These are phyloP conservation scores for Pimpla rufipes DNA, from an alignment of 2,888 invertebrate species.

Conservation along the genomic window DNA sequence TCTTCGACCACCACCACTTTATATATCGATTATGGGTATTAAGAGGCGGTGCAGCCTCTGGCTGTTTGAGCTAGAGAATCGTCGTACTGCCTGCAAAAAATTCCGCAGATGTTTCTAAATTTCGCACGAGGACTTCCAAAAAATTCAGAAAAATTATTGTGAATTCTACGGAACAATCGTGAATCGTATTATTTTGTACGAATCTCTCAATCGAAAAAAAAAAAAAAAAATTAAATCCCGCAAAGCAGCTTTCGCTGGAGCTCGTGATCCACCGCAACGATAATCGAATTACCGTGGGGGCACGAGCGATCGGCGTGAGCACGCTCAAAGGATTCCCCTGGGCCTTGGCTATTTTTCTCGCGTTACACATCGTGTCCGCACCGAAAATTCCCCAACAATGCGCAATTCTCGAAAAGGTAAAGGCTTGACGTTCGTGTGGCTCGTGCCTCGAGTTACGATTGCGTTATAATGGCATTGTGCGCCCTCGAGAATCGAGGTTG, in stretches of 20 bases:
- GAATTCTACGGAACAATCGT: neutral
- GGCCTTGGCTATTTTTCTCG: conserved; percentile 48
- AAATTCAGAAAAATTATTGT: neutral
- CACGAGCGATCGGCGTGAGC: conserved; percentile 32
- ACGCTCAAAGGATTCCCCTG: neutral
- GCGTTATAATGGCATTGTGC: conserved; percentile 63
- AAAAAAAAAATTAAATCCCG: neutral
- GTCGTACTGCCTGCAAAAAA: conserved; percentile 16
- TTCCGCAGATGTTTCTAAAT: neutral
- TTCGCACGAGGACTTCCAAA: neutral
- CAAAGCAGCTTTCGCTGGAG: conserved; percentile 37
- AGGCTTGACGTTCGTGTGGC: conserved; percentile 44
- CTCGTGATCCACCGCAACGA: conserved; percentile 40
- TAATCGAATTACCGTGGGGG: conserved; percentile 38
- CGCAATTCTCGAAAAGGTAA: conserved; percentile 27
- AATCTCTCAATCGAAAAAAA: too few species aligned
- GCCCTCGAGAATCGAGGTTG: conserved; percentile 30
- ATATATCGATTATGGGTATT: conserved; percentile 48
- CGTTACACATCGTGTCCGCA: conserved; percentile 50
- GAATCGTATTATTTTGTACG: neutral
- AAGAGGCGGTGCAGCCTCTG: conserved; percentile 3
- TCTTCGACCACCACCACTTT: conserved; percentile 44
- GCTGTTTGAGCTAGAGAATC: conserved; percentile 19
- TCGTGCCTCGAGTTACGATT: conserved; percentile 51
- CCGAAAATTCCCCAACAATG: conserved; percentile 46